Conservation (phyloP, 1,140 invertebrate genomes). For the Scaptodrosophila lebanonensis region DNA sequence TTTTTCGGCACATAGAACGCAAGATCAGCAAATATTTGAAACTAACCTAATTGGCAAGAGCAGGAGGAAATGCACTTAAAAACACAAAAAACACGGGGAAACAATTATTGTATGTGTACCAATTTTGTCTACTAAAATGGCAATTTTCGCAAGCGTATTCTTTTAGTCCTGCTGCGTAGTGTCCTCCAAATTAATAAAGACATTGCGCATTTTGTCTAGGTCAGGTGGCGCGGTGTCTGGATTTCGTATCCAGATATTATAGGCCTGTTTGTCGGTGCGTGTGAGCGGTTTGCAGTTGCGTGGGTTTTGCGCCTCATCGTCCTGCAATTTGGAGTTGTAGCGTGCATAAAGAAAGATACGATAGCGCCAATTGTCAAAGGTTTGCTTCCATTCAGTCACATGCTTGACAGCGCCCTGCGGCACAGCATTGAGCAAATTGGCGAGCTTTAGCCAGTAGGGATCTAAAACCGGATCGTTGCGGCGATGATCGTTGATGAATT, state of each 20-base stretch:
- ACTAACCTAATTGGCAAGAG: no score
- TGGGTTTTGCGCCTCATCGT: constrained; percentile 67
- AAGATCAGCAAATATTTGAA: no score
- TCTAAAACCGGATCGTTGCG: constrained; percentile 69
- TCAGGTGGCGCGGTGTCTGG: constrained; percentile 71
- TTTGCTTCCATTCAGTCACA: constrained; percentile 73
- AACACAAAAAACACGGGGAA: constrained; percentile 8
- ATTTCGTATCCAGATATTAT: constrained; percentile 71
- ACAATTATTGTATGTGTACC: no score
- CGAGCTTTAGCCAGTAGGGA: constrained; percentile 67
- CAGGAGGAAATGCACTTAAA: constrained; percentile 18
- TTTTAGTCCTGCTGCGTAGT: constrained; percentile 60
- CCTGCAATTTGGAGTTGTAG: constrained; percentile 70
- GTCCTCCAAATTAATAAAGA: constrained; percentile 69
- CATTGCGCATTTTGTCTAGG: constrained; percentile 72
- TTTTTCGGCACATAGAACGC: no score
- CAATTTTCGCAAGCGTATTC: constrained; percentile 27
- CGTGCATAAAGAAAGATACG: constrained; percentile 71
- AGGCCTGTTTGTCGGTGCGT: constrained; percentile 71
- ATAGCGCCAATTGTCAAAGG: constrained; percentile 74
- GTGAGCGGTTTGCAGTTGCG: constrained; percentile 70
- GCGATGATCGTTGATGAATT: constrained; percentile 66
- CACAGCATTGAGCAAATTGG: constrained; percentile 65
- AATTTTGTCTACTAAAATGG: constrained; percentile 50
- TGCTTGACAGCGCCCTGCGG: constrained; percentile 70